phyloP scores from a whole-genome alignment of 92 coral and sea anemone genomes.

The Blastomussa wellsi region DNA sequence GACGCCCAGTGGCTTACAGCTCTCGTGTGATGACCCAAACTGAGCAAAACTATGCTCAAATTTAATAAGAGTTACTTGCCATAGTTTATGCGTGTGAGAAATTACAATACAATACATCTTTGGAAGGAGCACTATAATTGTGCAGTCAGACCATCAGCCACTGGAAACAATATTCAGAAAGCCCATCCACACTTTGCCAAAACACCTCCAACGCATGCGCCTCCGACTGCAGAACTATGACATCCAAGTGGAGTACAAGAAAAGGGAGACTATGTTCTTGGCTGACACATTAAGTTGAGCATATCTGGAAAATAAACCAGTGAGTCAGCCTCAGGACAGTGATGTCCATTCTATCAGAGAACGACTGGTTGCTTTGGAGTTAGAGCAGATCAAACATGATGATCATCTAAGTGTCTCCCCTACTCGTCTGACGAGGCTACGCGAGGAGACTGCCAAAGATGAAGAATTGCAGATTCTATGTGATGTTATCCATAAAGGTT shows the following conservation, averaged over 20 bases:
- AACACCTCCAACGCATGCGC: constrained; percentile 55
- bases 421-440: constrained; percentile 7
- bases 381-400: constrained; percentile 35
- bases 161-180: constrained; percentile 50
- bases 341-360: constrained; percentile 17
- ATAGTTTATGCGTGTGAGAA: constrained; percentile 46
- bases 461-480: constrained; percentile 41
- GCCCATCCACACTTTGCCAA: constrained; percentile 51
- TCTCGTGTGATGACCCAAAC: background rate
- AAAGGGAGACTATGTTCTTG: constrained; percentile 25
- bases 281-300: constrained; percentile 34
- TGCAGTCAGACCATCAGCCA: constrained; percentile 64
- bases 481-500: too few species aligned
- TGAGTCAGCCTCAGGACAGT: background rate
- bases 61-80: too few species aligned
- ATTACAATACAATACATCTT: constrained; percentile 44
- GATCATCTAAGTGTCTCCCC: constrained; percentile 24
- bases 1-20: background rate
- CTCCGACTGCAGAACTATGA: constrained; percentile 53
- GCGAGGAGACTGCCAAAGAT: constrained; percentile 30
- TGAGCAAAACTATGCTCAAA: background rate
- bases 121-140: constrained; percentile 36
- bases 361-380: constrained; percentile 23
- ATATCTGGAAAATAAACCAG: background rate
- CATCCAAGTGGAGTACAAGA: constrained; percentile 30